These are phyloP conservation scores for Drosophila bocqueti DNA, from an alignment of 1,140 invertebrate species.

Conservation along the genomic window DNA sequence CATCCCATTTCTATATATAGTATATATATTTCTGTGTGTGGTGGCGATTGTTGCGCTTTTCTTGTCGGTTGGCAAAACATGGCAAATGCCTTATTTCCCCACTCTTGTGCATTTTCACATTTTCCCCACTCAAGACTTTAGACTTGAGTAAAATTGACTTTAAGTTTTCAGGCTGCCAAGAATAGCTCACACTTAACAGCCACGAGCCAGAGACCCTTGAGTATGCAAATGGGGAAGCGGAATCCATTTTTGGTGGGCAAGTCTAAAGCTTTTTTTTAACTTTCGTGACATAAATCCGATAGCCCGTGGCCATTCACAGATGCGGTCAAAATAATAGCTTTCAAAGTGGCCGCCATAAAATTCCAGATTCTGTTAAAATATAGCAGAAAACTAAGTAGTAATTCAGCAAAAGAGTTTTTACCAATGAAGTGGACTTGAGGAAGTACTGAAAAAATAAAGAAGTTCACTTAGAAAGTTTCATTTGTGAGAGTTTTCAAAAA, in stretches of 20 bases:
- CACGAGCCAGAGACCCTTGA: conserved; percentile 19
- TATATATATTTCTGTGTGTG: conserved; percentile 12
- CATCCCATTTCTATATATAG: neutral
- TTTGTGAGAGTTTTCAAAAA: neutral
- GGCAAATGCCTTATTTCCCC: conserved; percentile 36
- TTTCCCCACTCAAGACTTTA: neutral
- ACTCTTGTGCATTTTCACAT: conserved; percentile 12
- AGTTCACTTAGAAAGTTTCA: neutral
- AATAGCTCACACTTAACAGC: conserved; percentile 35
- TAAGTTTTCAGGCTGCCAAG: conserved; percentile 29
- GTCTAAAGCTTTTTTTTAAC: conserved; percentile 34
- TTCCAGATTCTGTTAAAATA: neutral
- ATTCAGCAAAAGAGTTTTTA: neutral
- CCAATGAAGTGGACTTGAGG: neutral
- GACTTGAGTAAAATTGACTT: conserved; percentile 19
- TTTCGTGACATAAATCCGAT: conserved; percentile 34
- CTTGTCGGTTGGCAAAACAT: conserved; percentile 42
- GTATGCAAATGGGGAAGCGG: conserved; percentile 35
- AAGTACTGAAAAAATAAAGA: neutral
- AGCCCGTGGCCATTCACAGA: conserved; percentile 9
- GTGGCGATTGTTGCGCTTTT: conserved; percentile 45
- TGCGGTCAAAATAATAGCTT: conserved; percentile 11
- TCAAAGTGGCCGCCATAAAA: neutral
- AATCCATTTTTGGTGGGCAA: conserved; percentile 25
- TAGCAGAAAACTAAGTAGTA: neutral